Evolutionary conservation across 2,113 vertebrate genomes (phyloP), one percentile per base, ranked within the genome.

Genomic region (Oryzias javanicus): DNA sequence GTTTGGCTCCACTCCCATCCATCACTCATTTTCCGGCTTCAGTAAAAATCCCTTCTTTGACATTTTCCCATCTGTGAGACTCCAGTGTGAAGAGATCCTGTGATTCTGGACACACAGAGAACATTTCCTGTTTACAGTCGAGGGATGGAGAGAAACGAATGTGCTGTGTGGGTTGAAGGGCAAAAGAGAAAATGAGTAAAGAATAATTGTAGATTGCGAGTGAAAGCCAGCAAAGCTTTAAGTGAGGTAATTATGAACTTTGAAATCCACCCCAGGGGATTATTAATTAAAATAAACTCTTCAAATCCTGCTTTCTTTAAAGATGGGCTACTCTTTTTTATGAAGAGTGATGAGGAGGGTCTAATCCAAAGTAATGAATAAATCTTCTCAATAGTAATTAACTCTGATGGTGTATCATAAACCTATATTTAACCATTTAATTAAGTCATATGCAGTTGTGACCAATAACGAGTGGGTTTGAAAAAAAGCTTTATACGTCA

Each of bases 351-450:
- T 64, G 64, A 53, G 17, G 41, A 61, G 27, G 29, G 17, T 65
- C 61, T 20, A 69, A 64, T 48, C 27, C 15, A 20, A 42, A 65
- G 74, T 73, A 80, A 72, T 45, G 52, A 66, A 59, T 55, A 17
- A 64, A 61, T 29, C 42, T 55, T 48, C 45, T 57, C 15, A 49
- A 42, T 42, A 27, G 35, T 66, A 70, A 73, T 78, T 46, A 72
- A 75, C 55, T 69, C 45, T 70, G 55, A 52, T 61, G 46, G 40
- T n/a, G 19, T 55, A 61, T 70, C 62, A 59, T 71, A 44, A 60
- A 53, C 65, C 59, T 53, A 49, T 55, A 68, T 76, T 70, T 67
- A 20, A 60, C 54, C 14, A 4, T 20, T 60, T 64, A 64, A 80
- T 76, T 68, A 71, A 64, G 50, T 51, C 40, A 42, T 18, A 49